Base-by-base conservation (phyloP, 2,113 vertebrate species). In the Nipponia nippon region DNA sequence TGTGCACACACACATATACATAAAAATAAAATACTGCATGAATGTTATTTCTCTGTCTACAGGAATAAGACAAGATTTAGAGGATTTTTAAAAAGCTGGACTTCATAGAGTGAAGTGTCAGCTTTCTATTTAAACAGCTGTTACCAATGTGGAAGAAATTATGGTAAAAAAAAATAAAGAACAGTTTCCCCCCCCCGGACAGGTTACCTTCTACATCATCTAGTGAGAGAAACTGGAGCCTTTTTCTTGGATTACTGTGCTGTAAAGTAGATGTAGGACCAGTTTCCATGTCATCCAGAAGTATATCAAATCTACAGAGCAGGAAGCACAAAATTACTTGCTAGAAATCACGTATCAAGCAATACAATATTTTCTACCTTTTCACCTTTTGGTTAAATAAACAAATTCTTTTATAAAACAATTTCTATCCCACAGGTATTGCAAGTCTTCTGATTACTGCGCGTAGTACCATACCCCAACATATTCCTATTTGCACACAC, bases 211-310 rank as follows among this genome's bases (percentile, higher is more conserved):
- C 98, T 10, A 29, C 62, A 92, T 98, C 98, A 66, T 98, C 98
- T 44, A 97, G 44, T 61, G 98, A 97, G 20, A 93, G 87, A 87
- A 99, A 99, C 90, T 99, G 99, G 78, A 99, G 98, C 83, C 98
- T 99, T 95, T 99, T 99, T 80, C 98, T 98, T 59, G 99, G 97
- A 80, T 94, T 98, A 97, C 93, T 76, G 77, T 86, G 97, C 91
- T 97, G 98, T 78, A 95, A 95, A 65, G 98, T 90, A 93, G 98
- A 62, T 89, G 98, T 18, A 95, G 98, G 95, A 96, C 87, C 95
- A 85, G 96, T 19, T 80, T 98, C 98, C 93, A 98, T 97, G 96
- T 98, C 98, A 97, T 99, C 99, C 44, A 97, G 98, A 69, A 98
- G 97, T 84, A 98, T 97, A 79, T 99, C 98, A 95, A 97, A 98